Percentiles rank a stretch among this genome's conserved stretches.
Evolutionary conservation across 2,888 invertebrate genomes (phyloP).

Genomic region (Archaeoteleia sp.): DNA sequence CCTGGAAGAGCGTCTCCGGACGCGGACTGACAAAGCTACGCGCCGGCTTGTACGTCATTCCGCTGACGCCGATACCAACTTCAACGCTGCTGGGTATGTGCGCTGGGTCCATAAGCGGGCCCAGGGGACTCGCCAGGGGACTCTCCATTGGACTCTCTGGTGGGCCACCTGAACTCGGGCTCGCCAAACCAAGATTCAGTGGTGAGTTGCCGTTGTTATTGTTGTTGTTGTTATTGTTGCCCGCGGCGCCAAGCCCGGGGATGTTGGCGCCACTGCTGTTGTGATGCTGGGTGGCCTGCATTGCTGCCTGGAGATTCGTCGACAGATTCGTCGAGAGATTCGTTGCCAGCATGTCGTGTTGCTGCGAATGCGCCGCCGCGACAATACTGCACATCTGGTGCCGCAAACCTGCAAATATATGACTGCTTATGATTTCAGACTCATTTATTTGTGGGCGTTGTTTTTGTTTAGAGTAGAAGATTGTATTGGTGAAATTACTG

Average conservation of each 20-base stretch:
- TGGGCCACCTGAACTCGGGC: slow-evolving; percentile 75
- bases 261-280: slow-evolving; percentile 66
- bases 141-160: slow-evolving; percentile 79
- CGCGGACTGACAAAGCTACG: slow-evolving; percentile 80
- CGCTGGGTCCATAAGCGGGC: slow-evolving; percentile 81
- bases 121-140: slow-evolving; percentile 79
- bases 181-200: slow-evolving; percentile 76
- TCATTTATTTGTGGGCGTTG: too few relatives aligned
- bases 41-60: slow-evolving; percentile 81
- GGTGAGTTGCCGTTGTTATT: slow-evolving; percentile 71
- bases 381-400: slow-evolving; percentile 92
- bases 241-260: slow-evolving; percentile 71
- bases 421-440: not conserved
- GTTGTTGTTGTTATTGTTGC: slow-evolving; percentile 73
- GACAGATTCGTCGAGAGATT: slow-evolving; percentile 76
- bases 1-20: slow-evolving; percentile 80
- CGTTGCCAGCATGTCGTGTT: slow-evolving; percentile 75
- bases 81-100: slow-evolving; percentile 77
- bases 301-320: slow-evolving; percentile 73
- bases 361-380: slow-evolving; percentile 78
- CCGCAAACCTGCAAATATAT: slow-evolving; percentile 77
- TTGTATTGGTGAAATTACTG: too few relatives aligned
- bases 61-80: slow-evolving; percentile 78
- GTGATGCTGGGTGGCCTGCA: slow-evolving; percentile 75
- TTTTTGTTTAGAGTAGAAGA: too few relatives aligned